Evolutionary conservation across 2,888 invertebrate genomes (phyloP).

Genomic region (Tineola bisselliella): DNA sequence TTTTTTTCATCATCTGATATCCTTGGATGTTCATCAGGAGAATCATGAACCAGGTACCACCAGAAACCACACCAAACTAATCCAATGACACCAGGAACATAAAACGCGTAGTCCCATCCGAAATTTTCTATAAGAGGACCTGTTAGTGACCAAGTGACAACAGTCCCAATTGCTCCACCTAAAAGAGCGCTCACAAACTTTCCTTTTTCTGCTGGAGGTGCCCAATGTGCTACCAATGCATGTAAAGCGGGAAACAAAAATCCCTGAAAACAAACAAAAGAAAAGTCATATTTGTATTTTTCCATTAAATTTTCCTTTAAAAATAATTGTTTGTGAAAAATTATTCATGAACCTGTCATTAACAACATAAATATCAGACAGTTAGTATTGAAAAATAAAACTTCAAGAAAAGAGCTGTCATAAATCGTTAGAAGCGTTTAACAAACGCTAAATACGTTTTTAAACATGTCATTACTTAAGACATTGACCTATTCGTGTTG

Average conservation of each 20-base stretch:
- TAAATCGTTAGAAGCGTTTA: neutral
- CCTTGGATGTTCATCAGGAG: slow-evolving; percentile 70
- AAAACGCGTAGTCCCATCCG: slow-evolving; percentile 77
- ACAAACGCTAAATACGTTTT: neutral
- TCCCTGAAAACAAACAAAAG: slow-evolving; percentile 41
- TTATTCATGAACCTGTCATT: no score
- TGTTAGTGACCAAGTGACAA: slow-evolving; percentile 74
- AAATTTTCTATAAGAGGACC: slow-evolving; percentile 70
- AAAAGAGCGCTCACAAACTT: slow-evolving; percentile 73
- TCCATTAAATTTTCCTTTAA: no score
- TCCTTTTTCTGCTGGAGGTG: slow-evolving; percentile 77
- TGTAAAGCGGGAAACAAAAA: slow-evolving; percentile 72
- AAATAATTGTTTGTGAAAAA: no score
- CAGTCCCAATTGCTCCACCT: slow-evolving; percentile 78
- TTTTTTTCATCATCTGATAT: slow-evolving; percentile 71
- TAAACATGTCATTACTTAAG: neutral
- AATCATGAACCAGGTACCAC: slow-evolving; percentile 71
- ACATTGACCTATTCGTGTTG: neutral
- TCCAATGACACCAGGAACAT: slow-evolving; percentile 69
- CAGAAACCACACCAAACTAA: slow-evolving; percentile 66
- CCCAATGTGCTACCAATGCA: slow-evolving; percentile 75
- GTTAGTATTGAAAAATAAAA: no score
- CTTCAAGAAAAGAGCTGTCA: no score
- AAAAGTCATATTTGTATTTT: no score
- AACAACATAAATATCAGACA: no score